A percentile compares a stretch with the other conserved stretches of the same genome.
Evolutionary conservation across 2,113 vertebrate species (phyloP).

Genomic region (Cinclus cinclus): DNA sequence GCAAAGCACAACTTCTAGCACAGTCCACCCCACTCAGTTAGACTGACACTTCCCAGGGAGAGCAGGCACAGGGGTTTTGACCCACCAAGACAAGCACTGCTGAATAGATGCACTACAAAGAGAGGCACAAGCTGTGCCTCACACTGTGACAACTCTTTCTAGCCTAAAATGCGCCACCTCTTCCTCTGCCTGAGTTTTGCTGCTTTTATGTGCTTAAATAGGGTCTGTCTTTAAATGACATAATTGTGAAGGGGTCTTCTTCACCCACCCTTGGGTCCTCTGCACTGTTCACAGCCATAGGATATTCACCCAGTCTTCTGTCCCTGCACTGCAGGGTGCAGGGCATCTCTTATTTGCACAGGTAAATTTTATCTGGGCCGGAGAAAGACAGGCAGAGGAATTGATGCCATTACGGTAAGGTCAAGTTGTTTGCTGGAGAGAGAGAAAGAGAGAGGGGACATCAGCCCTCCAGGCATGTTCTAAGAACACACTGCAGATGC

Average conservation of each 20-base stretch:
- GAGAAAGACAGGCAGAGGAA: not conserved
- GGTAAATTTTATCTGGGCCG: conserved; percentile 2
- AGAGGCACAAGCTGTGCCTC: not conserved
- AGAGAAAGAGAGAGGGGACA: not conserved
- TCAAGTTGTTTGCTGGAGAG: not conserved
- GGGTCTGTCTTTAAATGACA: not conserved
- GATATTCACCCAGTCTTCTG: not conserved
- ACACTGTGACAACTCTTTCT: not conserved
- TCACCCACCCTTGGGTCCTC: not conserved
- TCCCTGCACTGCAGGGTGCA: not conserved
- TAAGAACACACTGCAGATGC: not conserved
- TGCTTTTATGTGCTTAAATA: not conserved
- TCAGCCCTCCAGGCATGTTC: not conserved
- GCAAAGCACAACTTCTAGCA: conserved; percentile 3
- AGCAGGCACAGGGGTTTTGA: not conserved
- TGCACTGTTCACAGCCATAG: not conserved
- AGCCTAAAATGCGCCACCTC: not conserved
- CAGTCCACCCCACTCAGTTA: not conserved
- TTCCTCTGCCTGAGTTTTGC: not conserved
- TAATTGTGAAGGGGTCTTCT: not conserved
- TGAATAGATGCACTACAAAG: not conserved
- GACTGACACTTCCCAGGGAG: not conserved
- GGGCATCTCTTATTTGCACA: not conserved
- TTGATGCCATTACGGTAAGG: not conserved
- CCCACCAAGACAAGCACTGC: not conserved